These are phyloP conservation scores for Melozone crissalis DNA, from an alignment of 2,113 vertebrate genomes.

Conservation along the genomic window DNA sequence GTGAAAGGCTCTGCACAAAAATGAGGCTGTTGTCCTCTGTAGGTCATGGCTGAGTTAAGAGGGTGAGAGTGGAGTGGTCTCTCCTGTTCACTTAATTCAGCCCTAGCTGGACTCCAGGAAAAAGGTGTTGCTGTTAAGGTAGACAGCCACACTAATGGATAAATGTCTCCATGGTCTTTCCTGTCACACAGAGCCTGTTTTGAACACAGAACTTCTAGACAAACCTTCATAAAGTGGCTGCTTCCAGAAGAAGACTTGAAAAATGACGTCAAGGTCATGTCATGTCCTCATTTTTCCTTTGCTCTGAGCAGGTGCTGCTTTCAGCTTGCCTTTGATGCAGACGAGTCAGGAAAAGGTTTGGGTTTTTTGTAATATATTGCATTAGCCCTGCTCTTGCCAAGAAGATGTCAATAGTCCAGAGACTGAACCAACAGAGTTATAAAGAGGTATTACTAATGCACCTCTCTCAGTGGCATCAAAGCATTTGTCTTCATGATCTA, in stretches of 20 bases:
- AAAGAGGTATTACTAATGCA: constrained; percentile 28
- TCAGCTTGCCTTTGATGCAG: not conserved
- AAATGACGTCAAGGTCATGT: not conserved
- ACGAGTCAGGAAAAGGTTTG: not conserved
- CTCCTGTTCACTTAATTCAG: not conserved
- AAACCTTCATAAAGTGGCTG: not conserved
- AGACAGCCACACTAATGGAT: not conserved
- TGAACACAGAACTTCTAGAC: not conserved
- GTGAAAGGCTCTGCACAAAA: not conserved
- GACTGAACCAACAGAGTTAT: not conserved
- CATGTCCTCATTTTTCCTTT: not conserved
- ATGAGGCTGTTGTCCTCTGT: not conserved
- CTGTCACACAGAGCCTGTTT: not conserved
- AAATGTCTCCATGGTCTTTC: not conserved
- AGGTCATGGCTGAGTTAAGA: not conserved
- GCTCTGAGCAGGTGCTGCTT: not conserved
- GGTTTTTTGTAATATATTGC: not conserved
- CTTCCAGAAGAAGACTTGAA: not conserved
- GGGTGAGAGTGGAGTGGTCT: not conserved
- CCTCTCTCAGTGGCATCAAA: not conserved
- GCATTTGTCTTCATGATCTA: not conserved
- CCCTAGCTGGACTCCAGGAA: not conserved
- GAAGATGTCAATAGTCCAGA: constrained; percentile 28
- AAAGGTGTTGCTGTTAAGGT: not conserved
- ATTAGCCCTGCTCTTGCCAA: not conserved